Evolutionary conservation across 2,113 vertebrate species (phyloP), one percentile per base, ranked within the genome.

Genomic region (Panthera uncia): DNA sequence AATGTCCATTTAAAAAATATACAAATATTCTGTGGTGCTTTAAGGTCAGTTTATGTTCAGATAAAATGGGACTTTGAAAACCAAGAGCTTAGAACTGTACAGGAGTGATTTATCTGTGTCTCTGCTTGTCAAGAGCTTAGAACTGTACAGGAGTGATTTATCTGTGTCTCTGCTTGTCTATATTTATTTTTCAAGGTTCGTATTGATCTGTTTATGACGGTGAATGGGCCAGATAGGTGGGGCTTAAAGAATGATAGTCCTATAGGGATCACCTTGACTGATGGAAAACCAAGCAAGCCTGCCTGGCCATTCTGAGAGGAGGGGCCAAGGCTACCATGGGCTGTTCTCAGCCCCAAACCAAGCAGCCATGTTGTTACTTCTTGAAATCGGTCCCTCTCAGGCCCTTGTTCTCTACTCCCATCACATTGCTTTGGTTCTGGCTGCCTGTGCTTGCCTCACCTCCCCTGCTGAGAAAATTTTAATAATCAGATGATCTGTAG

Each of bases 81-180:
- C 38, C 38, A 38, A 38, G 38, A 38, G 82, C 45, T 65, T 87
- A 80, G 66, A 94, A 95, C 78, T 97, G 78, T 96, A 57, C 12
- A 27, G 45, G 55, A 41, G 68, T 66, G 88, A 95, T 97, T 97
- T 98, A 90, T 95, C 94, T 92, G 96, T 92, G 66, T 52, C 89
- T 92, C 98, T 97, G 94, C 97, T 97, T 74, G 0, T 95, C 93
- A 3, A 38, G 38, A 38, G 82, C 45, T 65, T 87, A 80, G 66
- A 94, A 95, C 78, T 97, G 78, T 96, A 57, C 12, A 27, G 48
- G 55, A 41, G 68, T 66, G 88, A 95, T 97, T 97, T 98, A 90
- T 95, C 95, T 92, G 97, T 92, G 66, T 52, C 89, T 92, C 98
- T 97, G 94, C 97, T 97, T 74, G 0, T 95, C 93, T 96, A 11